phyloP scores from a whole-genome alignment of 2,888 invertebrate species.

The Campopleginae sp. region DNA sequence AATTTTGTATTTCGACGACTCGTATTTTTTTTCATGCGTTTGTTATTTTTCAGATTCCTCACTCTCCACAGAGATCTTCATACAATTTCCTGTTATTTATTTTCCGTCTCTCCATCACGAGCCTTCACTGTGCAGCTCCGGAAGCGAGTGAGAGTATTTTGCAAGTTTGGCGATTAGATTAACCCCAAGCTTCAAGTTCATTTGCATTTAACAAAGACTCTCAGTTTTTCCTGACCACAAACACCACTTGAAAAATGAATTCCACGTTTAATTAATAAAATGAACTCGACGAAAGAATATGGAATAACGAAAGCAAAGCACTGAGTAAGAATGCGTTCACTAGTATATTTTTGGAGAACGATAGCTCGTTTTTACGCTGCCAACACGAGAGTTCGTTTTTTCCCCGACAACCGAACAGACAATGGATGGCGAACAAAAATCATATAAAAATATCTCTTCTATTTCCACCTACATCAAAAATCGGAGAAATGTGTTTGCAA shows the following conservation, averaged over 20 bases:
- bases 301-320: constrained; percentile 15
- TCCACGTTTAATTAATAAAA: background rate
- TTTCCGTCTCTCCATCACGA: constrained; percentile 9
- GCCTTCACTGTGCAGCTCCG: background rate
- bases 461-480: constrained; percentile 67
- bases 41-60: constrained; percentile 40
- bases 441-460: constrained; percentile 46
- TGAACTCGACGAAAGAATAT: background rate
- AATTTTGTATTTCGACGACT: constrained; percentile 72
- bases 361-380: background rate
- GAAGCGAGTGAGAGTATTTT: background rate
- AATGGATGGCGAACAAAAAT: constrained; percentile 31
- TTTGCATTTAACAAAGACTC: background rate
- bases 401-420: background rate
- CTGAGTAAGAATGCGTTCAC: background rate
- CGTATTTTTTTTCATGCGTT: constrained; percentile 7
- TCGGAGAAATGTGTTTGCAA: constrained; percentile 63
- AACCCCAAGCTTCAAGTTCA: background rate
- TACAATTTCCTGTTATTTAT: background rate
- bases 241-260: background rate
- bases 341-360: background rate
- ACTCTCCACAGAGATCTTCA: constrained; percentile 17
- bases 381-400: background rate
- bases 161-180: background rate
- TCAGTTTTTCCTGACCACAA: background rate